Evolutionary conservation across 1,140 invertebrate genomes (phyloP), one percentile per base, ranked within the genome.

Genomic region (Bombus ignitus): DNA sequence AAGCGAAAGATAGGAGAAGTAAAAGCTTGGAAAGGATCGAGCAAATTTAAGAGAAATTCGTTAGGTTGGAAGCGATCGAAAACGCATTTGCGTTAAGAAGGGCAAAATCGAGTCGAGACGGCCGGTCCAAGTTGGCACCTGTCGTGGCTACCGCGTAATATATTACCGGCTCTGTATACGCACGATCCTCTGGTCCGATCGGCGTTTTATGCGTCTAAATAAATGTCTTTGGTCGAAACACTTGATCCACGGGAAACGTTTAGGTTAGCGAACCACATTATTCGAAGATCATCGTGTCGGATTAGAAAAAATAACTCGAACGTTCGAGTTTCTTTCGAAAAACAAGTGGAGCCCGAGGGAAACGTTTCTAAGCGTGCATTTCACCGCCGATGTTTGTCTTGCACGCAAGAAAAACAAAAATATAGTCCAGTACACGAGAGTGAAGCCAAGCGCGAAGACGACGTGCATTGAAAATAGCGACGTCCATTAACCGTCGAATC

Each of bases 401-500:
- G 12, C 9, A 4, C 42, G 32, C 28, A 76, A 53, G 32, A 53
- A 53, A 75, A 82, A 66, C 15, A 75, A 28, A 66, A 39, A 3
- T 18, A 39, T 8, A 59, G 18, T n/a, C 32, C 70, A 2, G 13
- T 13, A n/a, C 25, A 53, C 12, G 18, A 81, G 70, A 44, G 37
- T 0, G 80, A 35, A 18, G 37, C 47, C 28, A 0, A 15, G 28
- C n/a, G n/a, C 0, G 15, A 47, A 47, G 44, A 57, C 66, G 35
- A 0, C 12, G 15, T 53, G 79, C 79, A 72, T 81, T 32, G 15
- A 15, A 81, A 81, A 81, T 72, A 73, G 79, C 12, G 22, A n/a
- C 68, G 35, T 73, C 79, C 80, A 82, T 82, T 74, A 82, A 39
- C 71, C 44, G 57, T 74, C 71, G 53, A 82, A 74, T 37, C 5